Base-by-base conservation (phyloP, 2,888 invertebrate species). In the Chrysopilus asiliformis region DNA sequence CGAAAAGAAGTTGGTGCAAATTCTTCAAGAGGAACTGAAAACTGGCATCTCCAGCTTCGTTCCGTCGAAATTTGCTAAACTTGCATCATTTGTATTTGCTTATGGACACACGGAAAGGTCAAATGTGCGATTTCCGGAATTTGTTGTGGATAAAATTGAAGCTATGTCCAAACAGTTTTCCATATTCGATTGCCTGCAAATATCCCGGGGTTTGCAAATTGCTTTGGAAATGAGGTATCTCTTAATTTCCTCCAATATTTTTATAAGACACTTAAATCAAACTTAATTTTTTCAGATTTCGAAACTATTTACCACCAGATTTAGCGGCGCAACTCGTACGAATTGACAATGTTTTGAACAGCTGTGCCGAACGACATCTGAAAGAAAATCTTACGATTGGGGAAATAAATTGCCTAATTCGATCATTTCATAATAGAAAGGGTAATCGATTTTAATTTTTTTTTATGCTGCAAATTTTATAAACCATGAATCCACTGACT, bases 121-220 rank as follows among this genome's bases (percentile, higher is more conserved):
- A n/a, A 52, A 52, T 46, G 50, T 51, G 19, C 56, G 53, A 34
- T 52, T 65, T 25, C 55, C 67, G 2, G 55, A 62, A 32, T 32
- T 55, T 25, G 44, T 67, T 19, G 41, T 66, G 2, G 50, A 55
- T 8, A 63, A 60, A 44, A 51, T 69, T 18, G 47, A 58, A 8
- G 49, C 57, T 13, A 60, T 65, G 56, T 47, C 52, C n/a, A 44
- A 53, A 2, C 65, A 68, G 45, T 59, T 70, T 30, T 54, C 47
- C 15, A 46, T 53, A 4, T 38, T 50, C 1, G 67, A 68, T 47
- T 65, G 65, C 40, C 51, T 65, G 12, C 52, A 57, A 19, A 42
- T 71, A 9, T 64, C 68, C 4, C 57, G 66, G 14, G 65, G 66
- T 18, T 45, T 69, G 31, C 58, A 64, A 42, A 58, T 65, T 20